Conservation (phyloP, 1,140 invertebrate species). For the Drosophila tani region DNA sequence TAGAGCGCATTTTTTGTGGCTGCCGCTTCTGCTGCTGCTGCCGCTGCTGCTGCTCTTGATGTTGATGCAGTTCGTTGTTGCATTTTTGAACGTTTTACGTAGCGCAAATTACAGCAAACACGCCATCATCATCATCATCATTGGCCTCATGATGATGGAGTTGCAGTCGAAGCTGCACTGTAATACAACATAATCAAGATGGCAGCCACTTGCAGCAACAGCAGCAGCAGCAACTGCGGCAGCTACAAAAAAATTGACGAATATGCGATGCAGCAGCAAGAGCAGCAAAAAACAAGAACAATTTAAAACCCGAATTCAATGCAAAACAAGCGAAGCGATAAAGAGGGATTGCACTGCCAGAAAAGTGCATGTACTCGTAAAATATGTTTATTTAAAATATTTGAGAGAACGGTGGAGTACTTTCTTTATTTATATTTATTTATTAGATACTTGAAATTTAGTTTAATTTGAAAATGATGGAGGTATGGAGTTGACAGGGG, state of each 20-base stretch:
- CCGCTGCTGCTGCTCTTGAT: constrained; percentile 36
- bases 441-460: no score
- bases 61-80: constrained; percentile 72
- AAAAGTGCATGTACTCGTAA: constrained; percentile 1
- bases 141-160: constrained; percentile 39
- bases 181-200: constrained; percentile 80
- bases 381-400: background rate
- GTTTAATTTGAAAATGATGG: no score
- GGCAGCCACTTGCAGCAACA: constrained; percentile 74
- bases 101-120: constrained; percentile 84
- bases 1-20: constrained; percentile 75
- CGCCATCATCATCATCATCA: constrained; percentile 74
- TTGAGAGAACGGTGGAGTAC: no score
- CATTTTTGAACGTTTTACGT: constrained; percentile 83
- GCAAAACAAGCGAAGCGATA: constrained; percentile 71
- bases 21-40: constrained; percentile 14
- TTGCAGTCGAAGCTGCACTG: constrained; percentile 51
- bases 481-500: no score
- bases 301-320: constrained; percentile 81
- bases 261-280: constrained; percentile 74
- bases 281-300: constrained; percentile 62
- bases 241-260: constrained; percentile 76
- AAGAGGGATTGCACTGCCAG: constrained; percentile 20
- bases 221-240: constrained; percentile 32
- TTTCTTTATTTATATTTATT: no score